These are phyloP conservation scores for Spialia ferax DNA, from an alignment of 2,888 invertebrate species.

Conservation along the genomic window DNA sequence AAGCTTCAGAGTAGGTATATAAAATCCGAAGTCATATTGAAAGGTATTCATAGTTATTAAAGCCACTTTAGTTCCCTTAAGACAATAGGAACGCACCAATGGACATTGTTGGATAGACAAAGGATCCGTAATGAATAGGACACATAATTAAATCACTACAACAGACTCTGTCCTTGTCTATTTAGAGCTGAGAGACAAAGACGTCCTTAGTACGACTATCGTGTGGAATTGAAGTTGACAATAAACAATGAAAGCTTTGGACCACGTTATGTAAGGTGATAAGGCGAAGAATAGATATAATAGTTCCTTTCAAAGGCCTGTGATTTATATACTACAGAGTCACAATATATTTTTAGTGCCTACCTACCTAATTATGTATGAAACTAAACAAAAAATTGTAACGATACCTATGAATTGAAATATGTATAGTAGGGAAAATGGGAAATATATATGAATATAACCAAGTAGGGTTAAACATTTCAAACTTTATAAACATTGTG, in stretches of 20 bases:
- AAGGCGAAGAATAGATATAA: conserved; percentile 27
- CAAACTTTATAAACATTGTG: too few relatives aligned
- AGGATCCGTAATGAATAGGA: conserved; percentile 56
- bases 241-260: conserved; percentile 34
- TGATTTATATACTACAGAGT: too few relatives aligned
- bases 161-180: conserved; percentile 34
- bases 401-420: too few relatives aligned
- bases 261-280: conserved; percentile 26
- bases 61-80: conserved; percentile 54
- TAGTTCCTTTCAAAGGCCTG: background rate
- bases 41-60: conserved; percentile 55
- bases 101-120: conserved; percentile 54
- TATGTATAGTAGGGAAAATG: too few relatives aligned
- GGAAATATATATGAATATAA: too few relatives aligned
- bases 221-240: conserved; percentile 16
- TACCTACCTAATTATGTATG: too few relatives aligned
- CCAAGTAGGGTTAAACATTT: too few relatives aligned
- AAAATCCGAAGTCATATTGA: conserved; percentile 10
- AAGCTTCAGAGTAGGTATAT: background rate
- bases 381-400: too few relatives aligned
- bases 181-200: conserved; percentile 22
- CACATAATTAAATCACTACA: conserved; percentile 58
- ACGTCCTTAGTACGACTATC: conserved; percentile 12
- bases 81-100: conserved; percentile 55
- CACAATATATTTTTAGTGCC: too few relatives aligned